A percentile compares a stretch with the other conserved stretches of the same genome.
These are phyloP conservation scores for Coronaproctus castanopsis DNA, from an alignment of 2,888 invertebrate species.

Conservation along the genomic window DNA sequence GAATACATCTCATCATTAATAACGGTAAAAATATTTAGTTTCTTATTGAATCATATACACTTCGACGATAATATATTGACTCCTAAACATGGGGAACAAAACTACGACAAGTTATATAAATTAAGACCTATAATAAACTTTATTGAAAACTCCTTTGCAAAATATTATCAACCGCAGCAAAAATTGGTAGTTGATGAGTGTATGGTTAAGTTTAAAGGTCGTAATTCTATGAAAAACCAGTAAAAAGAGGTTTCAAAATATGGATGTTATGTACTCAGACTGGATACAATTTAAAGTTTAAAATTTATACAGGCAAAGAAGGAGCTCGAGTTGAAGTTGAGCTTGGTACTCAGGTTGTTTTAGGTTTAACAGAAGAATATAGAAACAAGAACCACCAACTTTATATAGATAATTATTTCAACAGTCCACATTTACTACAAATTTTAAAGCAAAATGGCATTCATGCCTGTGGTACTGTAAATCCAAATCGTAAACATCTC, in stretches of 20 bases:
- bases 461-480: not conserved
- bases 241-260: not conserved
- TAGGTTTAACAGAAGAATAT: no score
- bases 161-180: not conserved
- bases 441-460: no score
- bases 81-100: not conserved
- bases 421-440: not conserved
- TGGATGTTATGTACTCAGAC: not conserved
- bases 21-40: not conserved
- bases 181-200: not conserved
- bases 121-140: not conserved
- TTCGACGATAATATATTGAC: not conserved
- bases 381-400: not conserved
- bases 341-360: no score
- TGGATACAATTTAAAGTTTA: not conserved
- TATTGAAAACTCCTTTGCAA: not conserved
- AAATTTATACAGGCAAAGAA: no score
- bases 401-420: not conserved
- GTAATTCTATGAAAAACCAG: not conserved
- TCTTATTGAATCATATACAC: not conserved
- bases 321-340: not conserved
- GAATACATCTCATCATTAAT: not conserved
- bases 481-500: not conserved
- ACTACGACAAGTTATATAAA: not conserved
- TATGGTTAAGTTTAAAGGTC: not conserved